A percentile compares a stretch with the other conserved stretches of the same genome.
Conservation (phyloP, 2,113 vertebrate genomes). For the Mixornis gularis region DNA sequence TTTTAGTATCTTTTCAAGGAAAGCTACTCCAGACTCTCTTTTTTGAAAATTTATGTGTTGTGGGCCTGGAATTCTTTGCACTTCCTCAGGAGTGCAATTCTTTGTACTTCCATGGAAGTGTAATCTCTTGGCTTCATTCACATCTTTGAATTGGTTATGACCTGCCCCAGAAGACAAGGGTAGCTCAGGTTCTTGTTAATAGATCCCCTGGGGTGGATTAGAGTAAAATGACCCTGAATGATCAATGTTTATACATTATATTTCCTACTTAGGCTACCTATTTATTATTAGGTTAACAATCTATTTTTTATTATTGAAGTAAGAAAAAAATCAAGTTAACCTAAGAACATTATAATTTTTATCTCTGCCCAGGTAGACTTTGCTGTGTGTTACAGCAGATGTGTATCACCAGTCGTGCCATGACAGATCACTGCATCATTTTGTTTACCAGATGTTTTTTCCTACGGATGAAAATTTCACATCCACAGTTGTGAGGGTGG, state of each 20-base stretch:
- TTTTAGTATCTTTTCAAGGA: background rate
- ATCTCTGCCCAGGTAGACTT: background rate
- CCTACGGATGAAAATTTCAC: background rate
- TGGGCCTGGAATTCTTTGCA: background rate
- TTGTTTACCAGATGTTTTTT: background rate
- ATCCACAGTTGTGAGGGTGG: background rate
- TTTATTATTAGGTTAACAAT: background rate
- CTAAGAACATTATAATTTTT: background rate
- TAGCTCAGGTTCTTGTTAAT: background rate
- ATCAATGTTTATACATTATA: background rate
- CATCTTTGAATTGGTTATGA: background rate
- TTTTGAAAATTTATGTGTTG: rapidly evolving
- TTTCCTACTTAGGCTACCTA: background rate
- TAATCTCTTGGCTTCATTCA: background rate
- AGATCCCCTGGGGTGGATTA: background rate
- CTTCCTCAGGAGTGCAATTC: background rate
- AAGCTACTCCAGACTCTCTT: background rate
- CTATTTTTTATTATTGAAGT: background rate
- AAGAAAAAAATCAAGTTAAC: background rate
- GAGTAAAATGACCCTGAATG: background rate
- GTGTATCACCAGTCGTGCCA: background rate
- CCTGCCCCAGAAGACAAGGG: background rate
- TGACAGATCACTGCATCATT: background rate
- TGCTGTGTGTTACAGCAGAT: background rate
- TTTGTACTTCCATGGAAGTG: background rate